Conservation (phyloP, 2,797 vertebrate genomes). For the Protosalanx chinensis region DNA sequence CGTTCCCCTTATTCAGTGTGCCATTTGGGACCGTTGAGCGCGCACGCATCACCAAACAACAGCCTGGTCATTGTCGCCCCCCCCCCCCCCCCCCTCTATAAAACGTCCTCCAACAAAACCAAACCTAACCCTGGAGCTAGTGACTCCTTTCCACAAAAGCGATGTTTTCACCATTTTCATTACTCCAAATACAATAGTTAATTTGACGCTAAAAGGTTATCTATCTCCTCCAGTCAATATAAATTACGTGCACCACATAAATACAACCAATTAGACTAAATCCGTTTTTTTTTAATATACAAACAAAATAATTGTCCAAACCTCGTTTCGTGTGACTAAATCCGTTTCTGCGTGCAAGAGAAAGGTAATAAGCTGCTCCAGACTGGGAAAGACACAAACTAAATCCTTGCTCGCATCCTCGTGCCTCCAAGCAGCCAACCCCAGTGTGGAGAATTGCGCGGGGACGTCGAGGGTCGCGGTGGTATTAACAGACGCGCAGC, state of each 20-base stretch:
- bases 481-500: conserved; percentile 60
- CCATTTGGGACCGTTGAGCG: conserved; percentile 16
- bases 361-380: conserved; percentile 71
- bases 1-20: neutral
- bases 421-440: conserved; percentile 58
- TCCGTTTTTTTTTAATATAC: no score
- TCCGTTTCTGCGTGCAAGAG: conserved; percentile 68
- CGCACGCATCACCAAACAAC: conserved; percentile 36
- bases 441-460: conserved; percentile 66
- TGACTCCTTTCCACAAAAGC: conserved; percentile 3
- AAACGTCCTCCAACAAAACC: conserved; percentile 21
- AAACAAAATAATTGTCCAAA: conserved; percentile 41
- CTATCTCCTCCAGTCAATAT: conserved; percentile 34
- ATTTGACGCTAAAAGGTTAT: conserved; percentile 36
- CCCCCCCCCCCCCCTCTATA: neutral
- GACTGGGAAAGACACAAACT: conserved; percentile 71
- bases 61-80: conserved; percentile 47
- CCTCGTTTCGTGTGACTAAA: conserved; percentile 71
- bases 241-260: conserved; percentile 45
- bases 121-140: conserved; percentile 8
- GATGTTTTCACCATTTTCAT: neutral
- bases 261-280: neutral
- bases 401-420: conserved; percentile 64
- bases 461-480: conserved; percentile 56
- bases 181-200: conserved; percentile 12